A percentile compares a stretch with the other conserved stretches of the same genome.
Evolutionary conservation across 2,797 vertebrate genomes (phyloP).

Genomic region (Poecilia picta): DNA sequence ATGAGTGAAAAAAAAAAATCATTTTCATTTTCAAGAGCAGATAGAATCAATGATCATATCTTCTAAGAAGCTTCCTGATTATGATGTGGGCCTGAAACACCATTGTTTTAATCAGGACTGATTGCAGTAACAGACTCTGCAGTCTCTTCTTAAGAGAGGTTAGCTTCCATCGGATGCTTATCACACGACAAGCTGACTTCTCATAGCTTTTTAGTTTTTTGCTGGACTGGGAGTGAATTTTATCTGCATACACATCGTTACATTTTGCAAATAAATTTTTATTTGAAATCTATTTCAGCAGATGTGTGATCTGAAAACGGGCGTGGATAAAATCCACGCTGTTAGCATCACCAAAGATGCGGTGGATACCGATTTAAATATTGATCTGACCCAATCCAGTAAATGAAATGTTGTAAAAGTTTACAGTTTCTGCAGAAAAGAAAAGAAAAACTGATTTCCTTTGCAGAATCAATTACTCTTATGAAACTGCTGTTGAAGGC

Average conservation of each 20-base stretch:
- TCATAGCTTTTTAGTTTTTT: conserved; percentile 8
- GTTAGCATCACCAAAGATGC: not conserved
- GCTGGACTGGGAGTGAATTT: conserved; percentile 10
- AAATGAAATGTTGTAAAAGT: not conserved
- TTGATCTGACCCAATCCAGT: not conserved
- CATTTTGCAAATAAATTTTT: conserved; percentile 16
- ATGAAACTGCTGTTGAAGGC: conserved; percentile 29
- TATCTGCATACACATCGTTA: not conserved
- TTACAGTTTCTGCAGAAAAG: not conserved
- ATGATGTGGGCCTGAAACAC: conserved; percentile 50
- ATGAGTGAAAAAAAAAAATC: conserved; percentile 9
- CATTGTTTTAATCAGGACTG: conserved; percentile 67
- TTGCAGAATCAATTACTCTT: conserved; percentile 24
- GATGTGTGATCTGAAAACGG: conserved; percentile 6
- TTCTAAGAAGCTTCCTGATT: conserved; percentile 68
- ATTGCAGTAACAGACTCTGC: conserved; percentile 51
- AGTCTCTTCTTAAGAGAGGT: conserved; percentile 25
- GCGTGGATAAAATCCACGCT: not conserved
- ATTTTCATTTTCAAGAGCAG: conserved; percentile 40
- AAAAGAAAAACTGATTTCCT: not conserved
- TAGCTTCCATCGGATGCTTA: conserved; percentile 14
- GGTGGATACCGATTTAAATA: conserved; percentile 4
- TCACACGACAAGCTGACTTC: conserved; percentile 16
- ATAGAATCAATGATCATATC: conserved; percentile 59
- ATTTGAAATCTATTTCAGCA: conserved; percentile 4